Evolutionary conservation across 2,888 invertebrate species (phyloP).

Genomic region (Leptothorax acervorum): DNA sequence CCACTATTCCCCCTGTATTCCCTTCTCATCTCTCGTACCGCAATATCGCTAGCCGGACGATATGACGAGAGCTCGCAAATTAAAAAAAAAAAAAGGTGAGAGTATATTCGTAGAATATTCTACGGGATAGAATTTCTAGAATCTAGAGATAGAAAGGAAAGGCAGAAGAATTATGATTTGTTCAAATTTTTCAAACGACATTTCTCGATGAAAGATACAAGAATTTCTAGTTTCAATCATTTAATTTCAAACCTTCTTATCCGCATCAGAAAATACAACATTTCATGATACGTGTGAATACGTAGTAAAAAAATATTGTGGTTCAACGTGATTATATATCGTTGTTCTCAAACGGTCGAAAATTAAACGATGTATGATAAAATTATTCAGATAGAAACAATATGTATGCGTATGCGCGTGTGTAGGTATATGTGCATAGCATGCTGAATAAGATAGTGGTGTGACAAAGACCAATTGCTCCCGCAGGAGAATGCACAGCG

Average conservation of each 20-base stretch:
- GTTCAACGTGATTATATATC: not conserved
- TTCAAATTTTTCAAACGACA: not conserved
- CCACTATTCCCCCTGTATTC: not conserved
- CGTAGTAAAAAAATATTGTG: not conserved
- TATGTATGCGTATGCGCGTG: not conserved
- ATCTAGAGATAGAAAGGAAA: not conserved
- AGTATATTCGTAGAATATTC: constrained; percentile 8
- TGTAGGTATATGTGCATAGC: not conserved
- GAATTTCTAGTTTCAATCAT: not conserved
- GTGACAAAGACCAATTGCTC: constrained; percentile 25
- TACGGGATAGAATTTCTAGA: not conserved
- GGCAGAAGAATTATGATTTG: not conserved
- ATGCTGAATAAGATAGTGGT: not conserved
- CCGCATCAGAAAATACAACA: not conserved
- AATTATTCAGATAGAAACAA: constrained; percentile 31
- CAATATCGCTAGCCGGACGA: constrained; percentile 38
- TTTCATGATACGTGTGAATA: not conserved
- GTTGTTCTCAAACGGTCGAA: not conserved
- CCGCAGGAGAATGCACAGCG: not conserved
- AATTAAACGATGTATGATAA: not conserved
- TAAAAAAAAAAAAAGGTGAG: constrained; percentile 59
- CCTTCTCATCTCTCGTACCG: constrained; percentile 7
- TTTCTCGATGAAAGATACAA: not conserved
- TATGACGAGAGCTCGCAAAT: constrained; percentile 70
- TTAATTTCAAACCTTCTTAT: not conserved